Evolutionary conservation across 2,797 vertebrate genomes (phyloP).

Genomic region (Siniperca scherzeri): DNA sequence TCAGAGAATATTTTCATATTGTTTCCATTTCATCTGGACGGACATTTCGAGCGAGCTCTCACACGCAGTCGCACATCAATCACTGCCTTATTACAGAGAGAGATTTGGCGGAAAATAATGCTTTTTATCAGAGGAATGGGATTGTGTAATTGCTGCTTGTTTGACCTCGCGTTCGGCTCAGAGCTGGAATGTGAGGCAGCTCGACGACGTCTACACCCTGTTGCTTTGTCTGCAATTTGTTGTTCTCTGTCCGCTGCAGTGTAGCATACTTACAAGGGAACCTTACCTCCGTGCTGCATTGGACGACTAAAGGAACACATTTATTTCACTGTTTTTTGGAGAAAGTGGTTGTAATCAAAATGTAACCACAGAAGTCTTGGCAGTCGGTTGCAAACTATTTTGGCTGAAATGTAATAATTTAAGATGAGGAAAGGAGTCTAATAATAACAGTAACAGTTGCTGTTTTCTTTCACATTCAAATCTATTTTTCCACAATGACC

Average conservation of each 20-base stretch:
- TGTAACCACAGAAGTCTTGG: background rate
- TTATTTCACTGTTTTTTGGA: background rate
- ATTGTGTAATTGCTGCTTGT: conserved; percentile 37
- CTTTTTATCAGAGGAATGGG: conserved; percentile 42
- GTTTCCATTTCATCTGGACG: conserved; percentile 60
- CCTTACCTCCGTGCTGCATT: background rate
- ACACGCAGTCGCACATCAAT: conserved; percentile 55
- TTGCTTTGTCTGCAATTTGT: conserved; percentile 34
- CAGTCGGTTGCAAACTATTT: background rate
- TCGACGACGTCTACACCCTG: conserved; percentile 11
- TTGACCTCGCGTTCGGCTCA: conserved; percentile 33
- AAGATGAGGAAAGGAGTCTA: background rate
- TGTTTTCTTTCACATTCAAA: background rate
- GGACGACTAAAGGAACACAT: background rate
- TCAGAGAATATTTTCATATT: conserved; percentile 60
- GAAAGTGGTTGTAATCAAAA: conserved; percentile 9
- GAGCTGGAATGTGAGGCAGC: conserved; percentile 26
- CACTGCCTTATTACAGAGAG: conserved; percentile 40
- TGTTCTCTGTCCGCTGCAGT: background rate
- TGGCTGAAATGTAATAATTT: background rate
- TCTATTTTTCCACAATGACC: background rate
- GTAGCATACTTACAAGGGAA: background rate
- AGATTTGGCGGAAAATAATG: conserved; percentile 48
- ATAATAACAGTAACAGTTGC: background rate
- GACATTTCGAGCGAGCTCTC: conserved; percentile 30